A percentile compares a stretch with the other conserved stretches of the same genome.
phyloP scores from a whole-genome alignment of 2,797 vertebrate species.

The Gila robusta region DNA sequence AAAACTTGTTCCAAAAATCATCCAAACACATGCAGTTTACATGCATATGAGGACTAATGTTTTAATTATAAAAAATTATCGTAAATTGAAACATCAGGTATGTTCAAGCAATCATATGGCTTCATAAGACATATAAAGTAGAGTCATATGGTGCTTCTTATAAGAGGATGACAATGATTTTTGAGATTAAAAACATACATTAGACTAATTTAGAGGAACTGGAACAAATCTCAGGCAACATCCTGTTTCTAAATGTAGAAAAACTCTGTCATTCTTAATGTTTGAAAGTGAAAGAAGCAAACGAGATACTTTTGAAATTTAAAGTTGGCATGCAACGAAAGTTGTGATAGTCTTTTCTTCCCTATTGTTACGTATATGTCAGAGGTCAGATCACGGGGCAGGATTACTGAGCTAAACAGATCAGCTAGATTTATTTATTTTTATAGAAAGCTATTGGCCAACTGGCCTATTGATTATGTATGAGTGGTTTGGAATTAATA shows the following conservation, averaged over 20 bases:
- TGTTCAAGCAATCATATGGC: neutral
- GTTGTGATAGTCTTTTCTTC: neutral
- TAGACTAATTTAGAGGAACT: neutral
- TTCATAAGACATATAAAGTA: neutral
- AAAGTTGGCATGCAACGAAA: neutral
- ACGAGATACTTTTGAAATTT: neutral
- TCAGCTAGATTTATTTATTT: slow-evolving; percentile 8
- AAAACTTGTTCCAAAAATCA: neutral
- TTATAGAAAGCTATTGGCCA: neutral
- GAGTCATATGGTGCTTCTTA: neutral
- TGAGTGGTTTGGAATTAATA: neutral
- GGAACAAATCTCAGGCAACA: neutral
- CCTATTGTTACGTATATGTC: neutral
- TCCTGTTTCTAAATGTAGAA: neutral
- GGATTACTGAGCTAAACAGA: slow-evolving; percentile 47
- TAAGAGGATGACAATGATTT: neutral
- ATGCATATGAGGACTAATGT: neutral
- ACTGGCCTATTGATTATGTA: neutral
- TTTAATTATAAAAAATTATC: neutral
- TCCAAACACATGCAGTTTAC: neutral
- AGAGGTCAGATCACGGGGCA: slow-evolving; percentile 42
- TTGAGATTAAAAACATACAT: neutral
- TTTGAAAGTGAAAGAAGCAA: neutral
- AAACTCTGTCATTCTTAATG: neutral
- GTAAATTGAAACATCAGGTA: neutral